phyloP scores from a whole-genome alignment of 2,888 invertebrate genomes.

The Chirona hameri region DNA sequence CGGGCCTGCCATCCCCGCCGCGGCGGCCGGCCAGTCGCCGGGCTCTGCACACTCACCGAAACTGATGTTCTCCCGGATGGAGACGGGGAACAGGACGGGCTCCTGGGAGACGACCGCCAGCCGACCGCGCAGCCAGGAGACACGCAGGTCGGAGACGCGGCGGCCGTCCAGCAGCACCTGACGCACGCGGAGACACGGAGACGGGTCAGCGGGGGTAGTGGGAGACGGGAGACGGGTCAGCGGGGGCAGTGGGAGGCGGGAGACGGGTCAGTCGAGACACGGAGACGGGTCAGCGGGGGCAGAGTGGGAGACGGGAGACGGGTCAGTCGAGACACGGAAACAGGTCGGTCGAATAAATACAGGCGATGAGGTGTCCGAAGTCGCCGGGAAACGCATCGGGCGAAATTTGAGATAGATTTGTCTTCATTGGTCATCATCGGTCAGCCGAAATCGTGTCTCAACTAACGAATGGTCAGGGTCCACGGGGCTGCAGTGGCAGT shows the following conservation, averaged over 20 bases:
- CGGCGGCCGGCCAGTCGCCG: neutral
- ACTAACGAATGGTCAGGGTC: too few relatives aligned
- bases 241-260: neutral
- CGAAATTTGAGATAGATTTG: too few relatives aligned
- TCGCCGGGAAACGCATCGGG: too few relatives aligned
- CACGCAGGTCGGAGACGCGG: too few relatives aligned
- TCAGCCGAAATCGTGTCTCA: too few relatives aligned
- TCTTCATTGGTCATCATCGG: too few relatives aligned
- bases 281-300: too few relatives aligned
- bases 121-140: conserved; percentile 58
- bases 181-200: neutral
- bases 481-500: too few relatives aligned
- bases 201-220: neutral
- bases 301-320: too few relatives aligned
- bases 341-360: neutral
- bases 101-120: conserved; percentile 92
- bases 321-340: neutral
- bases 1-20: neutral
- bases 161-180: too few relatives aligned
- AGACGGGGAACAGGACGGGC: conserved; percentile 81
- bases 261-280: too few relatives aligned
- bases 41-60: conserved; percentile 66
- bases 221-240: neutral
- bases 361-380: too few relatives aligned
- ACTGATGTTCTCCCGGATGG: conserved; percentile 84